Evolutionary conservation across 2,888 invertebrate genomes (phyloP).

Genomic region (Nomada fucata): DNA sequence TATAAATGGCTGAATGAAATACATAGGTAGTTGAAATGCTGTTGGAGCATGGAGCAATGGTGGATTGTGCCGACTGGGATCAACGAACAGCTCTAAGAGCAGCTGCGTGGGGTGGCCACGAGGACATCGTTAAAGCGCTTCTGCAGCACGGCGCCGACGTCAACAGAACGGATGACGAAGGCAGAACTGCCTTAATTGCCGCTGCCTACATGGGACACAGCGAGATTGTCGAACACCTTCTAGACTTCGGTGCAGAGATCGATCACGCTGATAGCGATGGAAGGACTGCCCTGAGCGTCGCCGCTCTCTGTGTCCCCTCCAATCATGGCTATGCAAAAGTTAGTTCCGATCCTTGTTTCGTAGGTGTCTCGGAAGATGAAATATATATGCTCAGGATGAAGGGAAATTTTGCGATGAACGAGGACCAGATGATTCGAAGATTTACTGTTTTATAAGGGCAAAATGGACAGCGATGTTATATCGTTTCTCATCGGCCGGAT

Average conservation of each 20-base stretch:
- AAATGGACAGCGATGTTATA: no score
- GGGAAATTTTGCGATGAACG: not conserved
- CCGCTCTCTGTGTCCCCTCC: slow-evolving; percentile 93
- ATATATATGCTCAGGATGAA: not conserved
- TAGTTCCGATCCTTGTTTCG: slow-evolving; percentile 29
- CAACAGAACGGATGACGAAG: slow-evolving; percentile 94
- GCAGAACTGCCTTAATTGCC: slow-evolving; percentile 96
- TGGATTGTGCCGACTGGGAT: slow-evolving; percentile 95
- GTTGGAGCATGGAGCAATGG: slow-evolving; percentile 91
- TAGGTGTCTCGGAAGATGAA: not conserved
- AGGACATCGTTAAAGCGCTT: slow-evolving; percentile 91
- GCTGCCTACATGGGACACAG: slow-evolving; percentile 98
- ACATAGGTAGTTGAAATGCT: slow-evolving; percentile 91
- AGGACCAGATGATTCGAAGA: not conserved
- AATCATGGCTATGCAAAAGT: slow-evolving; percentile 89
- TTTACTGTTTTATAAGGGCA: not conserved
- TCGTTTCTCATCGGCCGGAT: no score
- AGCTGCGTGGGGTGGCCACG: slow-evolving; percentile 97
- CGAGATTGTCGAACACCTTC: slow-evolving; percentile 93
- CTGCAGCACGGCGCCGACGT: slow-evolving; percentile 91
- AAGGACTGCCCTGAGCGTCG: slow-evolving; percentile 94
- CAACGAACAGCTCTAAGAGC: slow-evolving; percentile 95
- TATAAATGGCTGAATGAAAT: slow-evolving; percentile 19
- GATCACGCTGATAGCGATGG: slow-evolving; percentile 95
- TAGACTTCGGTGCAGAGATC: slow-evolving; percentile 92